Percentiles rank a stretch among this genome's conserved stretches.
Conservation (phyloP, 2,113 vertebrate species). For the Cyprinus carpio region DNA sequence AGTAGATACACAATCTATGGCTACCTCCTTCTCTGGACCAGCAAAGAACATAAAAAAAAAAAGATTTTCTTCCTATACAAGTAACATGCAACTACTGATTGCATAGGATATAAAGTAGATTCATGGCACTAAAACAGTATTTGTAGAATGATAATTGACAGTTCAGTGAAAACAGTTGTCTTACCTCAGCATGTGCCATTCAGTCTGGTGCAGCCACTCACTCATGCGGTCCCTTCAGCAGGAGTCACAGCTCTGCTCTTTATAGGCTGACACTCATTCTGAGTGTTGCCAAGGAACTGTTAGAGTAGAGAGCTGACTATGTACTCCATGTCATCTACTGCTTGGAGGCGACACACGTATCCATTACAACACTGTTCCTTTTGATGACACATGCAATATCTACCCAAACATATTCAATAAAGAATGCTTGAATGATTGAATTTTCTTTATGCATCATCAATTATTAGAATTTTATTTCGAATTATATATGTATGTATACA, state of each 20-base stretch:
- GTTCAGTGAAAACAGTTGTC: background rate
- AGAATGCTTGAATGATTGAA: no score
- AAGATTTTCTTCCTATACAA: no score
- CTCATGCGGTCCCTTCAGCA: background rate
- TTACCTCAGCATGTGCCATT: conserved; percentile 29
- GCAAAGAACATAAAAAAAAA: background rate
- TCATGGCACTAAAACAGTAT: background rate
- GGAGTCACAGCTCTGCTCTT: conserved; percentile 20
- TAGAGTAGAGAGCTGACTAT: conserved; percentile 1
- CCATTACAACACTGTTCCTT: background rate
- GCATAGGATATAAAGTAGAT: background rate
- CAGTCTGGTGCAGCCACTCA: background rate
- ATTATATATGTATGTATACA: no score
- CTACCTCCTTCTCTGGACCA: background rate
- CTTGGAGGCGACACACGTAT: background rate
- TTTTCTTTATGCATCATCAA: background rate
- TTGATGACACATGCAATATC: background rate
- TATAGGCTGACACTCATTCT: conserved; percentile 31
- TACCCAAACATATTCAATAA: background rate
- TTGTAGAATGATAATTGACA: background rate
- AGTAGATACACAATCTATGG: conserved; percentile 5
- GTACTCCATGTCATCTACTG: background rate
- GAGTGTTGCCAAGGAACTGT: conserved; percentile 36
- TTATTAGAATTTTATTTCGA: no score
- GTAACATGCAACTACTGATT: background rate